Conservation (phyloP, 2,113 vertebrate genomes). For the Brachirus orientalis region DNA sequence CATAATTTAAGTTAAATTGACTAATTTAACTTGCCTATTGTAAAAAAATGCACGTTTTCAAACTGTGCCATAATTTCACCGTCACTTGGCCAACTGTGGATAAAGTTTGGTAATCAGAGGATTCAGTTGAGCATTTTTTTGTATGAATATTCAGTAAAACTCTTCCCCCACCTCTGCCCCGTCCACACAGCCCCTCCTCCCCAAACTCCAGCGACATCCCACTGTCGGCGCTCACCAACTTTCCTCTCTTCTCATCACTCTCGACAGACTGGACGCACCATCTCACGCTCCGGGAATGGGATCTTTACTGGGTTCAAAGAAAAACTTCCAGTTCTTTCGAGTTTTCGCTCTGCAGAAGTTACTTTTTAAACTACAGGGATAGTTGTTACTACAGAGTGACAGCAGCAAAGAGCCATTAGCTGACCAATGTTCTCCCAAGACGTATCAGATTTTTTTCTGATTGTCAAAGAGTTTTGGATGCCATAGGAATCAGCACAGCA, state of each 20-base stretch:
- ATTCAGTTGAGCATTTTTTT: background rate
- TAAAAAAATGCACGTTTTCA: no score
- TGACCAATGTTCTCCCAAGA: constrained; percentile 43
- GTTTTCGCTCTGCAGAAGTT: constrained; percentile 80
- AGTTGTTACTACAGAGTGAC: constrained; percentile 64
- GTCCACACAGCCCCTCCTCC: constrained; percentile 58
- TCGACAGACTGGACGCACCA: constrained; percentile 60
- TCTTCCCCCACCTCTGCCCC: constrained; percentile 37
- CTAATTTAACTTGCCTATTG: no score
- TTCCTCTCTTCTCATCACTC: constrained; percentile 47
- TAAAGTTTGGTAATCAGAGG: background rate
- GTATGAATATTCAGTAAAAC: background rate
- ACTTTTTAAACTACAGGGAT: constrained; percentile 84
- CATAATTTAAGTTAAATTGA: background rate
- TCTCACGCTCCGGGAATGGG: constrained; percentile 83
- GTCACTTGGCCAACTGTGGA: background rate
- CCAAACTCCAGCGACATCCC: constrained; percentile 43
- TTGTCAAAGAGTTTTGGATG: constrained; percentile 7
- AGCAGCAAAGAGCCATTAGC: constrained; percentile 18
- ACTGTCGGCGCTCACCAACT: constrained; percentile 38
- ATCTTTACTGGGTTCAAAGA: constrained; percentile 80
- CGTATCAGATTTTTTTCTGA: constrained; percentile 27
- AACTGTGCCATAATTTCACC: background rate
- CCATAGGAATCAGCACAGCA: constrained; percentile 5
- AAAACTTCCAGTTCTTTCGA: constrained; percentile 83